Base-by-base conservation (phyloP, 2,113 vertebrate genomes). In the Aptenodytes forsteri region DNA sequence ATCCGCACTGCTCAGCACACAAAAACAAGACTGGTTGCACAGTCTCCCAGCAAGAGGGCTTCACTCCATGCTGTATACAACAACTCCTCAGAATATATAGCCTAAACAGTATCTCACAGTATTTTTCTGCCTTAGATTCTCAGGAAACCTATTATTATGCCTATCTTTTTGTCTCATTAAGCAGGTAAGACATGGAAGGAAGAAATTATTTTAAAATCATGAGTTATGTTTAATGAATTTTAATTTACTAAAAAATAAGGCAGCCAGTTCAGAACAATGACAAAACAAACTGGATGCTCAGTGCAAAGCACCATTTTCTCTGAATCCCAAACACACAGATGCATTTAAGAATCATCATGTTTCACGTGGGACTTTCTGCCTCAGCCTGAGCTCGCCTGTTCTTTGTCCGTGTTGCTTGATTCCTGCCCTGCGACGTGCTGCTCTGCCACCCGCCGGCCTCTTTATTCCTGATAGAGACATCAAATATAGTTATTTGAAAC, bases 401-500 rank as follows among this genome's bases (percentile, higher is more conserved):
- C 30, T 54, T 81, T 4, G 1, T 3, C 52, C 7, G 4, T 15
- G 34, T 25, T 61, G 29, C 36, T 54, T 22, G 42, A 55, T 55
- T 92, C 50, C 50, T 59, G 56, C 42, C 36, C 87, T 87, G 25
- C 7, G 2, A 59, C 47, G 67, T 87, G 73, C 87, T 89, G 89
- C 69, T 96, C 95, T 92, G 91, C 97, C 97, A 93, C 92, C 92
- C 96, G 71, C 89, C 0, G 77, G 85, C 47, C 58, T 81, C 40
- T 83, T 90, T 75, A 30, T 32, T 94, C 32, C 34, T 49, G 9
- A 59, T 17, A 54, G 26, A 64, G 54, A 38, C 12, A 7, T 80
- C 23, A 62, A 82, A 52, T 42, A 2, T 4, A 18, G 36, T 30
- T 50, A 66, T 26, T 76, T 83, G 38, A 94, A 87, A 40, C 17